A percentile compares a stretch with the other conserved stretches of the same genome.
Evolutionary conservation across 2,797 vertebrate species (phyloP).

Genomic region (Anabas testudineus): DNA sequence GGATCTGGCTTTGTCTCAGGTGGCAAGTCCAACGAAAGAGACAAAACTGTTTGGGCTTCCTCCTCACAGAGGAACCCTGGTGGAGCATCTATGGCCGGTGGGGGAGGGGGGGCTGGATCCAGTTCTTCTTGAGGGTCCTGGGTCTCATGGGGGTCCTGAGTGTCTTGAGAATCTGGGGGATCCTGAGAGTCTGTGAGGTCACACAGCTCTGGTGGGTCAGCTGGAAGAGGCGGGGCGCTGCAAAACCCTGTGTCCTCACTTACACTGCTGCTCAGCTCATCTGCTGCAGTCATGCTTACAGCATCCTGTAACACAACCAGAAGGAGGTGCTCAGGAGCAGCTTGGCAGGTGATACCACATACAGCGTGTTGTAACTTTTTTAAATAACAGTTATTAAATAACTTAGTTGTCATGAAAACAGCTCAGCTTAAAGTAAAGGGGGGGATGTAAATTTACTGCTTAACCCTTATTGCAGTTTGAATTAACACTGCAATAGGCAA

Average conservation of each 20-base stretch:
- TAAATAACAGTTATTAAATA: slow-evolving; percentile 2
- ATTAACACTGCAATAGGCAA: slow-evolving; percentile 29
- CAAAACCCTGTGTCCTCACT: slow-evolving; percentile 93
- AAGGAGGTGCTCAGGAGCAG: slow-evolving; percentile 46
- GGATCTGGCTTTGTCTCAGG: slow-evolving; percentile 54
- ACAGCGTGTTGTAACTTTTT: background rate
- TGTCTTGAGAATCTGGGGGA: slow-evolving; percentile 51
- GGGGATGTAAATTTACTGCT: background rate
- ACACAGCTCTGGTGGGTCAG: slow-evolving; percentile 88
- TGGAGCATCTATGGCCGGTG: slow-evolving; percentile 87
- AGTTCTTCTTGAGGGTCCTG: slow-evolving; percentile 82
- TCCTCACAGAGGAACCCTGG: slow-evolving; percentile 92
- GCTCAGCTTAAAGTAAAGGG: background rate
- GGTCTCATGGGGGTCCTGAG: slow-evolving; percentile 78
- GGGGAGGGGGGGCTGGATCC: slow-evolving; percentile 84
- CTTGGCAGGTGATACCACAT: background rate
- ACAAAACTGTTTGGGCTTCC: slow-evolving; percentile 73
- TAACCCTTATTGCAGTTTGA: slow-evolving; percentile 13
- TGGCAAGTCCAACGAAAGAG: slow-evolving; percentile 56
- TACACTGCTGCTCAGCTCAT: slow-evolving; percentile 90
- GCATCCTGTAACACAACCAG: slow-evolving; percentile 84
- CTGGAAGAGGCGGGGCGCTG: slow-evolving; percentile 87
- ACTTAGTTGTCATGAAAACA: slow-evolving; percentile 16
- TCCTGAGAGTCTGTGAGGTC: slow-evolving; percentile 87
- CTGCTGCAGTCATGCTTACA: slow-evolving; percentile 87